A percentile compares a stretch with the other conserved stretches of the same genome.
These are phyloP conservation scores for Meloidogyne floridensis DNA, from an alignment of 1,140 invertebrate species.

Conservation along the genomic window DNA sequence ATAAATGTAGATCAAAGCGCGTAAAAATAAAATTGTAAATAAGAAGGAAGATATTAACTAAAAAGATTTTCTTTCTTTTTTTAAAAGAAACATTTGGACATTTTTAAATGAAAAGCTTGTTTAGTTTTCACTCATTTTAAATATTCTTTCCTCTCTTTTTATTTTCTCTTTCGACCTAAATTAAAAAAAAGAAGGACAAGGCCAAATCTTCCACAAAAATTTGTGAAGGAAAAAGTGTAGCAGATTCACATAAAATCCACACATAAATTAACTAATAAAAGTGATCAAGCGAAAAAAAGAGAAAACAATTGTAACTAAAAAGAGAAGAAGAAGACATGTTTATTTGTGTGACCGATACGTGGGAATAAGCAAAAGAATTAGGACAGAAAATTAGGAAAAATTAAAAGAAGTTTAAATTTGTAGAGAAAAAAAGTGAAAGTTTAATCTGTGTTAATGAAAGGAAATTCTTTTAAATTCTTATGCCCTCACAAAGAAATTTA, in stretches of 20 bases:
- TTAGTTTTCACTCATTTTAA: not conserved
- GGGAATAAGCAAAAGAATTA: not conserved
- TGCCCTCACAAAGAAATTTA: no score
- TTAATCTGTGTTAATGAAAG: no score
- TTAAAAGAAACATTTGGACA: no score
- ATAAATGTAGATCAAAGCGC: not conserved
- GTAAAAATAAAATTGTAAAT: not conserved
- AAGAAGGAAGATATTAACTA: not conserved
- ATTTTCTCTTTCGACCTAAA: not conserved
- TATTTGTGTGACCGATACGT: not conserved
- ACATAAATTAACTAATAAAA: not conserved
- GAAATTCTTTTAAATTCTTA: no score
- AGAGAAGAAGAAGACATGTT: not conserved
- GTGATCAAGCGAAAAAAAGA: not conserved
- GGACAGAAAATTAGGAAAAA: not conserved
- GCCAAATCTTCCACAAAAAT: not conserved
- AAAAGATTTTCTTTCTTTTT: no score
- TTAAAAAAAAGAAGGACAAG: not conserved
- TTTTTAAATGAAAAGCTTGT: not conserved
- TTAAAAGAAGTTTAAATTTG: not conserved
- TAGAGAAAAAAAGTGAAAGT: not conserved
- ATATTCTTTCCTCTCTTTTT: not conserved
- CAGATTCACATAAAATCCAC: constrained; percentile 1
- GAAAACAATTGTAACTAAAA: not conserved
- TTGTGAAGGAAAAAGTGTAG: not conserved